phyloP scores from a whole-genome alignment of 2,113 vertebrate genomes.

The Upupa epops region DNA sequence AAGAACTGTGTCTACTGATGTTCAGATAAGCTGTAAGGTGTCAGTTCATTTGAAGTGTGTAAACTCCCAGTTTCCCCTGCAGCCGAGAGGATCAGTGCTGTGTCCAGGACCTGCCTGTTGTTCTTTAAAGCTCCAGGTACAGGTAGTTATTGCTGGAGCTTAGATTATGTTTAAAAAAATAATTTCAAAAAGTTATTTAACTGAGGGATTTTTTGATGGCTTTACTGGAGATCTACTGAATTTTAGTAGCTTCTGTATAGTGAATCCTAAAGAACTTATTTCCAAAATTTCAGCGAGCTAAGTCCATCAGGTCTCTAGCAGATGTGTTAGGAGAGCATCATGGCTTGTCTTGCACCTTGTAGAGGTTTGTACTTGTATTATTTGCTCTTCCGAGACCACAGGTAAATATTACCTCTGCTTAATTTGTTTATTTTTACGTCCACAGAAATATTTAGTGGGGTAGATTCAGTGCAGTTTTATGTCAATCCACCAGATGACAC shows the following conservation, averaged over 20 bases:
- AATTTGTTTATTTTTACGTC: not conserved
- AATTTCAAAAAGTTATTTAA: not conserved
- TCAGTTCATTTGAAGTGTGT: not conserved
- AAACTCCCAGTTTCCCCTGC: not conserved
- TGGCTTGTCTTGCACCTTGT: not conserved
- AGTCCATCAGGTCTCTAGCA: not conserved
- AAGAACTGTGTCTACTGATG: not conserved
- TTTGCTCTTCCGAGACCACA: not conserved
- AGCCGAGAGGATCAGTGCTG: not conserved
- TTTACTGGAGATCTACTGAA: not conserved
- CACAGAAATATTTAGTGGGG: not conserved
- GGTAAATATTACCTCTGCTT: not conserved
- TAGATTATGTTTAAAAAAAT: not conserved
- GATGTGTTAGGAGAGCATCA: not conserved
- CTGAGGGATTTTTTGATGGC: not conserved
- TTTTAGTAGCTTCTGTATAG: not conserved
- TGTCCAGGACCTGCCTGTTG: accelerated
- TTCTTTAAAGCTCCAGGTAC: not conserved
- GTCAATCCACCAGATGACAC: constrained; percentile 69
- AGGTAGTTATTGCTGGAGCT: not conserved
- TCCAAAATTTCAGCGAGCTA: not conserved
- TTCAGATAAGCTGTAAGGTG: not conserved
- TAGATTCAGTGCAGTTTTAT: constrained; percentile 52
- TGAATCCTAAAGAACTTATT: not conserved
- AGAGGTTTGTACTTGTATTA: not conserved